These are phyloP conservation scores for Oenanthe melanoleuca DNA, from an alignment of 2,113 vertebrate genomes.

Conservation along the genomic window DNA sequence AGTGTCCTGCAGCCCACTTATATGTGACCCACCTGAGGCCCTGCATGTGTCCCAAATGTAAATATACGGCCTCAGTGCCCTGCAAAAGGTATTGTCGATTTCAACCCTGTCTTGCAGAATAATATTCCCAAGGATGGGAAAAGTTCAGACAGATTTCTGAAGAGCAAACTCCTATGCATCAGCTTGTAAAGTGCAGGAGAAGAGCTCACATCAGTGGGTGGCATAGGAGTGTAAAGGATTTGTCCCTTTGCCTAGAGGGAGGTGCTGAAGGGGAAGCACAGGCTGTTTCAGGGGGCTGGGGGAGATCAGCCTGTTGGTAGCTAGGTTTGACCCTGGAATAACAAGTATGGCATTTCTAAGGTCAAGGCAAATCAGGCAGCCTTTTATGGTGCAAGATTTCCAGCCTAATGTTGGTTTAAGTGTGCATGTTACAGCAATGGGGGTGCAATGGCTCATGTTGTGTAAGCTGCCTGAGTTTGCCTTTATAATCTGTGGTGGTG, in stretches of 20 bases:
- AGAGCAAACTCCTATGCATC: not conserved
- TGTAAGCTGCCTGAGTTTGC: not conserved
- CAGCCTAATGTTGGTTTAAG: not conserved
- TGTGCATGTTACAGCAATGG: not conserved
- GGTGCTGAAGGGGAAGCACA: not conserved
- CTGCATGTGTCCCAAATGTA: not conserved
- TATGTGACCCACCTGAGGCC: not conserved
- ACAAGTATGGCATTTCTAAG: not conserved
- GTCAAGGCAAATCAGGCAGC: not conserved
- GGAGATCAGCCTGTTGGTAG: not conserved
- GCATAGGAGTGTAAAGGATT: not conserved
- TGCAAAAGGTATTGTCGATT: not conserved
- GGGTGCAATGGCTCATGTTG: not conserved
- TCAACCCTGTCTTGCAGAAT: not conserved
- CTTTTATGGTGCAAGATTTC: not conserved
- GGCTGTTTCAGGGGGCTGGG: not conserved
- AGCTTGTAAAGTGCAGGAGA: not conserved
- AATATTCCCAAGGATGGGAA: not conserved
- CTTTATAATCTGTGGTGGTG: not conserved
- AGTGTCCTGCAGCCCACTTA: not conserved
- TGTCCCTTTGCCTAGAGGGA: not conserved
- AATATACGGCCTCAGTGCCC: not conserved
- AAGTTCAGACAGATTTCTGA: not conserved
- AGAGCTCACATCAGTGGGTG: not conserved
- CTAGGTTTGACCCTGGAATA: not conserved